These are phyloP conservation scores for Phymanthus crucifer DNA, from an alignment of 92 coral and sea anemone genomes.

Conservation along the genomic window DNA sequence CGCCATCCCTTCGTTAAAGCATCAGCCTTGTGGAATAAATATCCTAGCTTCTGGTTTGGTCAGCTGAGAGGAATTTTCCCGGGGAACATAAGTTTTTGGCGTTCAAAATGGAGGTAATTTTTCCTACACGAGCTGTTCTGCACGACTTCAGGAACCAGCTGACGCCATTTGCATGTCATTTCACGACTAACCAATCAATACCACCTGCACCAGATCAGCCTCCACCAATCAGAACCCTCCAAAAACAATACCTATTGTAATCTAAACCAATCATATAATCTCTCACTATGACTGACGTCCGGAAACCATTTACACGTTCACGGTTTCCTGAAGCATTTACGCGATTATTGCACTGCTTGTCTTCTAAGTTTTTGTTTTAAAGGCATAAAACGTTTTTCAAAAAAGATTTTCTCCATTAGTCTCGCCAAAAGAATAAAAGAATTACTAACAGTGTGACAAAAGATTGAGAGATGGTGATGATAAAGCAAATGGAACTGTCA, in stretches of 20 bases:
- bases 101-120: background rate
- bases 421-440: background rate
- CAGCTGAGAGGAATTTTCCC: slow-evolving; percentile 9
- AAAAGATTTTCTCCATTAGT: slow-evolving; percentile 13
- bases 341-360: background rate
- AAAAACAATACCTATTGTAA: slow-evolving; percentile 38
- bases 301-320: slow-evolving; percentile 42
- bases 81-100: slow-evolving; percentile 38
- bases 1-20: slow-evolving; percentile 74
- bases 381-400: slow-evolving; percentile 16
- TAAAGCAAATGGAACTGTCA: slow-evolving; percentile 5
- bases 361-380: background rate
- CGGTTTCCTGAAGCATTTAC: slow-evolving; percentile 38
- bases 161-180: slow-evolving; percentile 81
- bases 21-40: slow-evolving; percentile 28
- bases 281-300: slow-evolving; percentile 26
- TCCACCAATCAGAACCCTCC: slow-evolving; percentile 41
- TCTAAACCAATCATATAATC: slow-evolving; percentile 37
- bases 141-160: slow-evolving; percentile 57
- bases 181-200: slow-evolving; percentile 49
- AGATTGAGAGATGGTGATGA: background rate
- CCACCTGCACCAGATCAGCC: slow-evolving; percentile 30
- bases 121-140: slow-evolving; percentile 22
- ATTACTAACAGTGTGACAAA: slow-evolving; percentile 1
- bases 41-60: slow-evolving; percentile 41